A percentile compares a stretch with the other conserved stretches of the same genome.
These are phyloP conservation scores for Bombus affinis DNA, from an alignment of 1,140 invertebrate genomes.

Conservation along the genomic window DNA sequence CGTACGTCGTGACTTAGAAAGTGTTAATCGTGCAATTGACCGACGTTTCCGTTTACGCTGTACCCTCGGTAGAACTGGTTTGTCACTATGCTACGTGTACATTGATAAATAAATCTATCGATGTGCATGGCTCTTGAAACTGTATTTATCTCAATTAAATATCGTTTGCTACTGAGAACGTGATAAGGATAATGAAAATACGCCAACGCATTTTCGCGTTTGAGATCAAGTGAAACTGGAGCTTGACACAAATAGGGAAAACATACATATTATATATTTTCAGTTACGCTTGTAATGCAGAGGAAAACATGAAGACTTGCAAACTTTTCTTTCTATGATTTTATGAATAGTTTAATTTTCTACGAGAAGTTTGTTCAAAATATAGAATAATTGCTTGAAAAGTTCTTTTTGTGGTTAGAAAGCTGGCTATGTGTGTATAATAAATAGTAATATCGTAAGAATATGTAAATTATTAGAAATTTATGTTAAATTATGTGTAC, in stretches of 20 bases:
- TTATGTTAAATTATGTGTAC: background rate
- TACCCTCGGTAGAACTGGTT: background rate
- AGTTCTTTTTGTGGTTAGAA: background rate
- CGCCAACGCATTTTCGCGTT: background rate
- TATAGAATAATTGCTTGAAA: background rate
- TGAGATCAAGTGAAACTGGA: conserved; percentile 7
- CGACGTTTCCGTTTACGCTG: conserved; percentile 26
- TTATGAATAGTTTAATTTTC: background rate
- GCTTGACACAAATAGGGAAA: background rate
- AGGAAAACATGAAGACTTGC: background rate
- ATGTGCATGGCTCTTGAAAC: no score
- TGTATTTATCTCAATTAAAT: background rate
- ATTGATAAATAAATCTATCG: background rate
- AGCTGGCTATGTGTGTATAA: background rate
- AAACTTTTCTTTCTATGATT: background rate
- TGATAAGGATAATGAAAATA: conserved; percentile 11
- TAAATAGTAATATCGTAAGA: background rate
- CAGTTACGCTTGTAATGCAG: background rate
- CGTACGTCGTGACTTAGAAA: conserved; percentile 25
- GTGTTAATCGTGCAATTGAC: conserved; percentile 47
- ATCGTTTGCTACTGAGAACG: background rate
- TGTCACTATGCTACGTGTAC: background rate
- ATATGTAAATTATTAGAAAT: background rate
- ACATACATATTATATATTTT: background rate
- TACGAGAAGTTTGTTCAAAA: background rate